These are phyloP conservation scores for Cyphomyrus plagiostoma DNA, from an alignment of 2,113 vertebrate species.

Conservation along the genomic window DNA sequence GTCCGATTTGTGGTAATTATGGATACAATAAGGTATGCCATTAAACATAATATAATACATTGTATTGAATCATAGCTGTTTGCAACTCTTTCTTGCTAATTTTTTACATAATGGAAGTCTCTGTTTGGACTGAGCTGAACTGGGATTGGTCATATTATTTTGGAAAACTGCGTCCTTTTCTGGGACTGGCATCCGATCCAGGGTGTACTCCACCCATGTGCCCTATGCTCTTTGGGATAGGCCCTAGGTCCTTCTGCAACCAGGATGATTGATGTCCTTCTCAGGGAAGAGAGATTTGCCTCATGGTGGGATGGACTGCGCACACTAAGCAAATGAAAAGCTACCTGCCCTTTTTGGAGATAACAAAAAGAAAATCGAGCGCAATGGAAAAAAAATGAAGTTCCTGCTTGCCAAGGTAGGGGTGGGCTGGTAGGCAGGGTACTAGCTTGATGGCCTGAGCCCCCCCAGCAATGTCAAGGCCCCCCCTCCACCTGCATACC, in stretches of 20 bases:
- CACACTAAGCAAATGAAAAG: not conserved
- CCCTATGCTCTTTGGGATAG: not conserved
- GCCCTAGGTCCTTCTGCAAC: not conserved
- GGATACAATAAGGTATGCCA: too few relatives aligned
- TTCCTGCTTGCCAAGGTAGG: not conserved
- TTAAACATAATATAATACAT: too few relatives aligned
- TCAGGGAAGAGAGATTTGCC: not conserved
- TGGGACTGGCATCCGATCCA: not conserved
- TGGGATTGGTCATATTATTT: not conserved
- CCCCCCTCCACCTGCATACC: too few relatives aligned
- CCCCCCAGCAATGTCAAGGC: too few relatives aligned
- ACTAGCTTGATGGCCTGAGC: too few relatives aligned
- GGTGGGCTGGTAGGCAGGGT: not conserved
- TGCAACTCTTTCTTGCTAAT: not conserved
- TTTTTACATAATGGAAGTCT: not conserved
- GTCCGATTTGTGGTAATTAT: too few relatives aligned
- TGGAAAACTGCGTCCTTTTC: not conserved
- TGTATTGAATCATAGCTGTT: not conserved
- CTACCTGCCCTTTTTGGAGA: not conserved
- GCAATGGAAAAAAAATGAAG: not conserved
- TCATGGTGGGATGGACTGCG: not conserved
- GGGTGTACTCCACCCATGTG: not conserved
- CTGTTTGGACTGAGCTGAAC: not conserved
- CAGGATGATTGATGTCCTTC: not conserved
- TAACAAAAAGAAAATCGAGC: not conserved